Evolutionary conservation across 1,140 invertebrate species (phyloP).

Genomic region (Hyles euphorbiae): DNA sequence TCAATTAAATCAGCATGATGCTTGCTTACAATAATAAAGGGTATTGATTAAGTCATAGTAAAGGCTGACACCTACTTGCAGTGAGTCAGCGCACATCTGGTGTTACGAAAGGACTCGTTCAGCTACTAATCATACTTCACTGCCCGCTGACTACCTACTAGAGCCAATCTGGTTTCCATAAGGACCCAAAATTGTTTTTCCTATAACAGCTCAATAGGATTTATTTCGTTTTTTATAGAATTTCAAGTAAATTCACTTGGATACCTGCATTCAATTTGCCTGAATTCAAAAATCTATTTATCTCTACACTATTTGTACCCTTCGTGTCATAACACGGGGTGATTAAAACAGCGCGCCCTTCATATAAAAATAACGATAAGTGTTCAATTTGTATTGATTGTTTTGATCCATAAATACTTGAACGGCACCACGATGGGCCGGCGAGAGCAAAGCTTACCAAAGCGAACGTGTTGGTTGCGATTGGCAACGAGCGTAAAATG

Average conservation of each 20-base stretch:
- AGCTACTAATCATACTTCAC: slow-evolving; percentile 5
- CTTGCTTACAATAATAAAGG: slow-evolving; percentile 4
- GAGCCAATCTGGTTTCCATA: not conserved
- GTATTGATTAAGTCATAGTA: slow-evolving; percentile 31
- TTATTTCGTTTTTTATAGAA: too few species aligned
- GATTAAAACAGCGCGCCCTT: too few species aligned
- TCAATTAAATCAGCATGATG: slow-evolving; percentile 5
- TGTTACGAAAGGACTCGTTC: slow-evolving; percentile 40
- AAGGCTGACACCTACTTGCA: slow-evolving; percentile 41
- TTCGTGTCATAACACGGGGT: too few species aligned
- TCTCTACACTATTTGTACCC: too few species aligned
- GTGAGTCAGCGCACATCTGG: slow-evolving; percentile 61
- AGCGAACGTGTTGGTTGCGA: slow-evolving; percentile 33
- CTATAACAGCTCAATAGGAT: too few species aligned
- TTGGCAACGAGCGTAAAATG: slow-evolving; percentile 57
- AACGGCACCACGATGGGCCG: slow-evolving; percentile 10
- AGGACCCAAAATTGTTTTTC: not conserved
- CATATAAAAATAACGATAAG: slow-evolving; percentile 14
- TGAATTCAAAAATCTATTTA: not conserved
- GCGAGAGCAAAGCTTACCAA: slow-evolving; percentile 21
- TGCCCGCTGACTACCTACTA: too few species aligned
- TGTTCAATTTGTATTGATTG: slow-evolving; percentile 30
- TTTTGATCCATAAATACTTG: slow-evolving; percentile 34
- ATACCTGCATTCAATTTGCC: not conserved
- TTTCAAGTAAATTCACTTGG: too few species aligned